A percentile compares a stretch with the other conserved stretches of the same genome.
Evolutionary conservation across 2,113 vertebrate genomes (phyloP).

Genomic region (Phoxinus phoxinus): DNA sequence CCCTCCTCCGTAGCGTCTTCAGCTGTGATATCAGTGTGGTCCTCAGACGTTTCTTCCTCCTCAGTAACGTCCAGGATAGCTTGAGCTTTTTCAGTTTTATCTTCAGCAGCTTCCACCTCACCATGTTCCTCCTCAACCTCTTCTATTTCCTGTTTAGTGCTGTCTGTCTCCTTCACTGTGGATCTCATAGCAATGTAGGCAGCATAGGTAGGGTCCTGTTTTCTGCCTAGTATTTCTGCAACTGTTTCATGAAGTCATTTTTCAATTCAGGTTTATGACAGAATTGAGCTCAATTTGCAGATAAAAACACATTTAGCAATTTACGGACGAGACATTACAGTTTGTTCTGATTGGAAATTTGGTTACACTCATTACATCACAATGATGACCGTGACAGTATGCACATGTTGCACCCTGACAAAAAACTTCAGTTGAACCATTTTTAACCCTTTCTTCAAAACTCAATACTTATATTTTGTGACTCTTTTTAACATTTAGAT

Average conservation of each 20-base stretch:
- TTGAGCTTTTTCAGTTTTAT: conserved; percentile 15
- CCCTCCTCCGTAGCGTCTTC: conserved; percentile 14
- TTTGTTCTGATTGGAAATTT: background rate
- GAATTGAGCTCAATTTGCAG: conserved; percentile 8
- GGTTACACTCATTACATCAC: conserved; percentile 10
- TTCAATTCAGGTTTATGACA: conserved; percentile 23
- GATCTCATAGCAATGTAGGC: conserved; percentile 35
- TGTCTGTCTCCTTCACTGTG: conserved; percentile 7
- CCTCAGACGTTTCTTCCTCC: background rate
- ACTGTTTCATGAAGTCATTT: conserved; percentile 68
- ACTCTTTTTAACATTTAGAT: background rate
- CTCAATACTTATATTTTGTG: background rate
- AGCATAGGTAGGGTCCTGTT: conserved; percentile 58
- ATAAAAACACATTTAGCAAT: conserved; percentile 22
- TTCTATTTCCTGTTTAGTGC: conserved; percentile 3
- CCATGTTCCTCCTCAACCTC: conserved; percentile 1
- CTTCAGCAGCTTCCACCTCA: conserved; percentile 1
- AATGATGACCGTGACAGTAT: background rate
- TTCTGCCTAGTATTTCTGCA: conserved; percentile 69
- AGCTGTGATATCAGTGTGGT: background rate
- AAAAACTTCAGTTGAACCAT: background rate
- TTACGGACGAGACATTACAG: background rate
- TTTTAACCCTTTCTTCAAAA: background rate
- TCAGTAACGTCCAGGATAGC: background rate
- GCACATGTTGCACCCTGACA: conserved; percentile 23